Evolutionary conservation across 2,113 vertebrate species (phyloP), one percentile per base, ranked within the genome.

Genomic region (Rhineura floridana): DNA sequence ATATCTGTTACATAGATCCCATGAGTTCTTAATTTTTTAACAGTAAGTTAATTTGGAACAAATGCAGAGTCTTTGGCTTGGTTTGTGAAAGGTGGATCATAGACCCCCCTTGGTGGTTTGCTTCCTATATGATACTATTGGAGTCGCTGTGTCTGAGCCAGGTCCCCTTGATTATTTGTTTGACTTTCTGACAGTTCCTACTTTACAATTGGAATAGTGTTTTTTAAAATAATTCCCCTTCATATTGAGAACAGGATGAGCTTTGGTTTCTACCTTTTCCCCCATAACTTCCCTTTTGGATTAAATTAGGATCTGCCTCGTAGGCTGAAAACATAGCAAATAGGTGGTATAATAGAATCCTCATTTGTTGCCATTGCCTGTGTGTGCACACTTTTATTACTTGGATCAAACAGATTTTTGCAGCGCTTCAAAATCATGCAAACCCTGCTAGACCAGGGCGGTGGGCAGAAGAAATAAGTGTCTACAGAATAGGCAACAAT

Each of bases 91-190:
- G 81, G 72, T 77, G 87, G 81, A 83, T 77, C 87, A 83, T 44
- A 83, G 72, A 67, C 44, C 59, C 72, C 87, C 72, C 17, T 50
- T 39, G 59, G 81, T 67, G 59, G 48, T 42, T 75, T 42, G n/a
- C 72, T 83, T 88, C 87, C 87, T 83, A 19, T 44, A 52, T 42
- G 44, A n/a, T 67, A 25, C 81, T 88, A 39, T 88, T 76, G 72
- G n/a, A 83, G 81, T 52, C 59, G 0, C 59, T 55, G 72, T 67
- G 81, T 77, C 81, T 83, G 55, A 76, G 59, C 44, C 25, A 48
- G 50, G 72, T 76, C 46, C 36, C 62, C 70, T 67, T 67, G n/a
- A 70, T 42, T 87, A 72, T 86, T 73, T 75, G 69, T 88, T 82
- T 81, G 23, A 55, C 65, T 80, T 67, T 44, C 81, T 50, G 69